Evolutionary conservation across 37 sponge, comb jelly and placozoan genomes (phyloP), one percentile per base, ranked within the genome.

Genomic region (Agelas oroides): DNA sequence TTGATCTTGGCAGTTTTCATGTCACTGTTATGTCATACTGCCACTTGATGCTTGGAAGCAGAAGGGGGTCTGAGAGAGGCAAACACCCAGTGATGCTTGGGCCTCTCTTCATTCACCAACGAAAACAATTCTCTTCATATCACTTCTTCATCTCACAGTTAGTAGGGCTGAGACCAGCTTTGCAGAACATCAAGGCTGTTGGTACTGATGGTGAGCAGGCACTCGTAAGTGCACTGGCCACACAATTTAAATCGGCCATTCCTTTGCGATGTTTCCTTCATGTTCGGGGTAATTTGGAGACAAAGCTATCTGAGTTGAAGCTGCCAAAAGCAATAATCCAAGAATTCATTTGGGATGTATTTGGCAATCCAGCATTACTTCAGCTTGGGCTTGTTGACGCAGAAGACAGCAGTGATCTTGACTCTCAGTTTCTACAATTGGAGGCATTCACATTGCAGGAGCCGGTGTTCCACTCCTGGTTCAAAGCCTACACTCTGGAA

Each of bases 201-300:
- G 80, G 87, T 15, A 79, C 55, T 16, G 80, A 87, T 71, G 87
- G 87, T n/a, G 87, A 87, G 59, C 16, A 32, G 41, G 79, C 80
- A 40, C 66, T 87, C 30, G 67, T 36, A 12, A 57, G 64, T 72
- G 88, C 88, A 1, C 54, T 87, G 14, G 24, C 58, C 21, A 36
- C 75, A 12, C 21, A 32, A 11, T 87, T 87, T 70, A 39, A 75
- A 23, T 0, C 5, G 46, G 88, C 88, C 33, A 54, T 63, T 1
- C 81, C 80, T 54, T 54, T 87, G 33, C 39, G 88, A 2, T 80
- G 76, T 59, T 87, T 80, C 27, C 75, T 73, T 20, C 88, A 87
- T 52, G 80, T 87, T 27, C 34, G 70, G 30, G 73, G 55, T 3
- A 87, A 87, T 32, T 75, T 87, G 30, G 82, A 87, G 24, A 30